Percentiles rank a stretch among this genome's conserved stretches.
Evolutionary conservation across 1,140 invertebrate genomes (phyloP).

Genomic region (Cydia fagiglandana): DNA sequence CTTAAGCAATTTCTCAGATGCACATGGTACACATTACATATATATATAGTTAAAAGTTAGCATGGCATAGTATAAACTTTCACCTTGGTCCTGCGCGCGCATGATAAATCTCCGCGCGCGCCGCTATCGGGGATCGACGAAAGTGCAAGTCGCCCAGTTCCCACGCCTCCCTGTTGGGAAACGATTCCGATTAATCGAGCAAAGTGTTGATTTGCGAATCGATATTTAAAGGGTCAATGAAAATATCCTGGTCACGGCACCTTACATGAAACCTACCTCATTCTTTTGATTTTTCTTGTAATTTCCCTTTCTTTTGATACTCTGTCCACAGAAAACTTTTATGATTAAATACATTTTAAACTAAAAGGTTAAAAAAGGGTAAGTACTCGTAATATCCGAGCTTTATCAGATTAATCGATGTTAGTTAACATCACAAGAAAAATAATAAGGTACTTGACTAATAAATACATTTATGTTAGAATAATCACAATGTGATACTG

Average conservation of each 20-base stretch:
- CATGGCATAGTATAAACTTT: constrained; percentile 41
- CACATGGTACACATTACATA: background rate
- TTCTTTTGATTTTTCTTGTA: background rate
- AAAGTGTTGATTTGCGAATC: background rate
- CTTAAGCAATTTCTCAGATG: background rate
- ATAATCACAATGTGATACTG: no score
- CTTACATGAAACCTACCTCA: background rate
- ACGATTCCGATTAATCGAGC: background rate
- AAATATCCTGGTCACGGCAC: constrained; percentile 1
- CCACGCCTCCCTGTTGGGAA: constrained; percentile 51
- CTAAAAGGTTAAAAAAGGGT: no score
- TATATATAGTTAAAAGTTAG: background rate
- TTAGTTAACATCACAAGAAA: no score
- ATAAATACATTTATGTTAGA: no score
- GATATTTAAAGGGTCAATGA: background rate
- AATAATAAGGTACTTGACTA: no score
- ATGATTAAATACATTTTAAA: no score
- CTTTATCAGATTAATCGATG: no score
- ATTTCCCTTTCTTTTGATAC: background rate
- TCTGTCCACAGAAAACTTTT: no score
- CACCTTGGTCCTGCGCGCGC: constrained; percentile 40
- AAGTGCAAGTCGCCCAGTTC: constrained; percentile 74
- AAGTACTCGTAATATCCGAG: no score
- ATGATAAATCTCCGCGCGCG: constrained; percentile 35
- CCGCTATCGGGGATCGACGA: constrained; percentile 42